These are phyloP conservation scores for Machimus atricapillus DNA, from an alignment of 2,888 invertebrate genomes.

Conservation along the genomic window DNA sequence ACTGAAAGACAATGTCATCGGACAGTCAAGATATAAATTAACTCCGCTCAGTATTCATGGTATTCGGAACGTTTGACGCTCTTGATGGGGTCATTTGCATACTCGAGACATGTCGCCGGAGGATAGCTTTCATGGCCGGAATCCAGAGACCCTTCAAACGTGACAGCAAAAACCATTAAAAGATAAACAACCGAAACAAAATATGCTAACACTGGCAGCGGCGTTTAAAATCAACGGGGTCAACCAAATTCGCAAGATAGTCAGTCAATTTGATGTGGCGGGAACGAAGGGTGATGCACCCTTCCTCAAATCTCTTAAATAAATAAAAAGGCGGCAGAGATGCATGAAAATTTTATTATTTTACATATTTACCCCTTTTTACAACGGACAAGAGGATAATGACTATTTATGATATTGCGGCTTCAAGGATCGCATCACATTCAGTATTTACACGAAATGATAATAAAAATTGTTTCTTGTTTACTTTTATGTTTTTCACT, in stretches of 20 bases:
- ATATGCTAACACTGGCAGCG: constrained; percentile 11
- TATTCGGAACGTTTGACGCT: neutral
- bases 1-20: constrained; percentile 37
- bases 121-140: constrained; percentile 28
- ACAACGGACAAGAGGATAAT: neutral
- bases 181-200: constrained; percentile 43
- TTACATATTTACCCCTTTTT: neutral
- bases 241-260: neutral
- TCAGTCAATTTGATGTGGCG: neutral
- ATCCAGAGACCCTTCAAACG: constrained; percentile 29
- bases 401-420: neutral
- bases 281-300: neutral
- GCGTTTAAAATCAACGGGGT: neutral
- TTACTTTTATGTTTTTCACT: neutral
- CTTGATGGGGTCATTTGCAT: constrained; percentile 43
- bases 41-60: constrained; percentile 25
- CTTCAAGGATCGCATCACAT: neutral
- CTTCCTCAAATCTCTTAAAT: neutral
- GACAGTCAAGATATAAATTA: constrained; percentile 33
- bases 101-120: constrained; percentile 41
- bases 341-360: neutral
- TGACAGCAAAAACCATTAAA: constrained; percentile 46
- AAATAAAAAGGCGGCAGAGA: neutral
- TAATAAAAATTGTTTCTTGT: neutral
- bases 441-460: neutral